Base-by-base conservation (phyloP, 2,797 vertebrate species). In the Orestias chungarensis region DNA sequence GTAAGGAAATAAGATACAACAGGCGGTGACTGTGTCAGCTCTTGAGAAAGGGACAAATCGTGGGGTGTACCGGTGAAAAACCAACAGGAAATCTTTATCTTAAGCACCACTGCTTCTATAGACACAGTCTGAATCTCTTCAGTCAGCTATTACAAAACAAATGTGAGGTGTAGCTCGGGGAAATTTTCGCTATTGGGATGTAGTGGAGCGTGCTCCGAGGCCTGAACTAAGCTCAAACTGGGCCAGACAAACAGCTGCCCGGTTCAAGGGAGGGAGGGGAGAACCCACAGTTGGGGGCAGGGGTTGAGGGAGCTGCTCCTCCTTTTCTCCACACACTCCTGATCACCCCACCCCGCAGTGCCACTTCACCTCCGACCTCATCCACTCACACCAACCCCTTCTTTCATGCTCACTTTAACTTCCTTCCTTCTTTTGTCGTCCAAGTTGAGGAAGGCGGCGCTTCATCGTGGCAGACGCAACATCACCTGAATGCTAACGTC, bases 311-410 rank as follows among this genome's bases (percentile, higher is more conserved):
- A 71, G 71, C 73, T 78, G 73, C 71, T 83, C 85, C 82, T 85
- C 91, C 85, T 84, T 91, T 84, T 87, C 91, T 90, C 90, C 86
- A 89, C 89, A 87, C 86, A 91, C 86, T 81, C 88, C 84, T 69
- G 76, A 74, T 82, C 88, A 87, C 90, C 87, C 86, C 76, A 74
- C 88, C 89, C 90, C 31, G 68, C 85, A 62, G 85, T 93, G 91
- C 90, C 93, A 94, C 90, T 91, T 94, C 91, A 94, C 93, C 93
- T 92, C 83, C 83, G 91, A 94, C 93, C 93, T 85, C 89, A 87
- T 91, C 89, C 86, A 86, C 90, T 93, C 88, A 92, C 87, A 90
- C 91, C 82, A n/a, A 81, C 70, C 83, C 3, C 71, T 76, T 84
- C 93, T 93, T 95, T 94, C 87, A 94, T 93, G 88, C 92, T 85